A percentile compares a stretch with the other conserved stretches of the same genome.
Conservation (phyloP, 2,113 vertebrate genomes). For the Rhinichthys klamathensis region DNA sequence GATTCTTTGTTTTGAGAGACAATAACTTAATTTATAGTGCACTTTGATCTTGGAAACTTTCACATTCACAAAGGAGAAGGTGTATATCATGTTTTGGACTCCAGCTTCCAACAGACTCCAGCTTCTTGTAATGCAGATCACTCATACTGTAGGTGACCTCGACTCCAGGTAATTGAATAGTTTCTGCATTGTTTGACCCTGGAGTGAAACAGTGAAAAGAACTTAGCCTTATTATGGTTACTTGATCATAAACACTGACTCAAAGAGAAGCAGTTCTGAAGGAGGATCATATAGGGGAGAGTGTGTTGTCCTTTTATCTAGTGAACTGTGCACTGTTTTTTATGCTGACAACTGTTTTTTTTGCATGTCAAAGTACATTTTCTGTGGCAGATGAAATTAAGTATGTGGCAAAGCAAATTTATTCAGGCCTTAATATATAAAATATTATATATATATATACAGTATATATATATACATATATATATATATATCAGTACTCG, state of each 20-base stretch:
- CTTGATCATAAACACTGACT: constrained; percentile 2
- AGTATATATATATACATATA: too few relatives aligned
- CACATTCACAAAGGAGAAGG: too few relatives aligned
- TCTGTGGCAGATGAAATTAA: not conserved
- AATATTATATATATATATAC: too few relatives aligned
- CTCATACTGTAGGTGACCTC: not conserved
- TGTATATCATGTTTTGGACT: not conserved
- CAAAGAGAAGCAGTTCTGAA: not conserved
- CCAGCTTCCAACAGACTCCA: not conserved
- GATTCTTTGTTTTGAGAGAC: too few relatives aligned
- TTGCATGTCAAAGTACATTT: not conserved
- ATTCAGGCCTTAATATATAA: not conserved
- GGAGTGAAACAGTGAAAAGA: not conserved
- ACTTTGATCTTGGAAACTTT: too few relatives aligned
- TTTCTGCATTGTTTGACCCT: constrained; percentile 28
- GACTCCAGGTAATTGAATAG: constrained; percentile 15
- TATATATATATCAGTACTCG: not conserved
- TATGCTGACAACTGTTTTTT: not conserved
- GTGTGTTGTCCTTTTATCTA: not conserved
- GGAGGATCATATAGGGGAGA: not conserved
- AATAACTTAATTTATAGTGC: too few relatives aligned
- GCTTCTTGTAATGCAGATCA: constrained; percentile 22
- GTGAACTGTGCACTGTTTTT: not conserved
- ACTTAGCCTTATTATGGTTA: not conserved
- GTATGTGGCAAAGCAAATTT: not conserved